Percentiles rank a stretch among this genome's conserved stretches.
Conservation (phyloP, 2,797 vertebrate species). For the Natrix natrix region DNA sequence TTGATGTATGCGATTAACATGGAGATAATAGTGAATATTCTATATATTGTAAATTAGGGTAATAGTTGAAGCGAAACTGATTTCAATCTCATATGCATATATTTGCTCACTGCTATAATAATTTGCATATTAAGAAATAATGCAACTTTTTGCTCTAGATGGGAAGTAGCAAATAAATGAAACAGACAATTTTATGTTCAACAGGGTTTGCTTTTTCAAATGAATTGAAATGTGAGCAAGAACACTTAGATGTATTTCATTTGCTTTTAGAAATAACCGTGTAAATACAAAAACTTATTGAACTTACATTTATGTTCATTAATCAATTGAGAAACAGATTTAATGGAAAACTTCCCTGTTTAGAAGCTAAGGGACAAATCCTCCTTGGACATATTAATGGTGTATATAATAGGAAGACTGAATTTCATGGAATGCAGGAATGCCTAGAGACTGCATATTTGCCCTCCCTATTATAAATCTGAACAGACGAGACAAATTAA, state of each 20-base stretch:
- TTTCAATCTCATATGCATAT: neutral
- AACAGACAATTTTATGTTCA: neutral
- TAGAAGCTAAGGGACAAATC: conserved; percentile 10
- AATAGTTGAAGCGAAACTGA: neutral
- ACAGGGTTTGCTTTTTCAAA: neutral
- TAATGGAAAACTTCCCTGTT: neutral
- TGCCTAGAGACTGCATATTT: conserved; percentile 10
- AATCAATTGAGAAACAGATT: conserved; percentile 1
- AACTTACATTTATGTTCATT: conserved; percentile 17
- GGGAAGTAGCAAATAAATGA: rapidly evolving
- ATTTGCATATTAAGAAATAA: neutral
- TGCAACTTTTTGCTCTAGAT: neutral
- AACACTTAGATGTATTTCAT: conserved; percentile 8
- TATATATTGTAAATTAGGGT: neutral
- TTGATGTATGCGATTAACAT: conserved; percentile 4
- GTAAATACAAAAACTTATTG: neutral
- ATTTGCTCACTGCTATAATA: neutral
- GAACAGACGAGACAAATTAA: conserved; percentile 16
- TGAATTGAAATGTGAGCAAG: conserved; percentile 3
- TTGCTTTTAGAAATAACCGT: neutral
- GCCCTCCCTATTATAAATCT: conserved; percentile 14
- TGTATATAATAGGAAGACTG: conserved; percentile 2
- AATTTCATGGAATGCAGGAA: conserved; percentile 12
- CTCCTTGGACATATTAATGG: neutral
- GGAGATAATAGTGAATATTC: neutral